A percentile compares a stretch with the other conserved stretches of the same genome.
Evolutionary conservation across 2,888 invertebrate genomes (phyloP).

Genomic region (Entomobrya proxima): DNA sequence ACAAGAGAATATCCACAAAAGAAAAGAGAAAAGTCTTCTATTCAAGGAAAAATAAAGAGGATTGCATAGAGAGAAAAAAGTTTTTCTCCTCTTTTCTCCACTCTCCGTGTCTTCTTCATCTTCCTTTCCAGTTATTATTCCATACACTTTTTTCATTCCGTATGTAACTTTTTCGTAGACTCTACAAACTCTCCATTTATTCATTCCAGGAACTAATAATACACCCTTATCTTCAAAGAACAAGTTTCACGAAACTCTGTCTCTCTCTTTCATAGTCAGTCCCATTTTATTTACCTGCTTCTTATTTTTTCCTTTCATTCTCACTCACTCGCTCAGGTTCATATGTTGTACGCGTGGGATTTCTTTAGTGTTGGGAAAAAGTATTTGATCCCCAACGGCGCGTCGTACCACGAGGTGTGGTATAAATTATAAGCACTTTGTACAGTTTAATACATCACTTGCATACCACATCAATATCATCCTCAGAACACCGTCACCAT

Average conservation of each 20-base stretch:
- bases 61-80: slow-evolving; percentile 1
- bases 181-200: not conserved
- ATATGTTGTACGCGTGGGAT: slow-evolving; percentile 23
- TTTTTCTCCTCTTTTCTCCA: not conserved
- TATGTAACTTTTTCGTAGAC: not conserved
- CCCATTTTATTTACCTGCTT: slow-evolving; percentile 27
- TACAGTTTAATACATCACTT: slow-evolving; percentile 15
- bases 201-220: not conserved
- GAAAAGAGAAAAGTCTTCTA: not conserved
- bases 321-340: not conserved
- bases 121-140: not conserved
- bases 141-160: not conserved
- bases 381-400: not conserved
- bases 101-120: not conserved
- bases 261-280: not conserved
- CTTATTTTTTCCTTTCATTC: not conserved
- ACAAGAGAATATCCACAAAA: not conserved
- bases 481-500: slow-evolving; percentile 4
- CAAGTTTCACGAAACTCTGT: not conserved
- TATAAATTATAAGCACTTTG: slow-evolving; percentile 30
- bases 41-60: not conserved
- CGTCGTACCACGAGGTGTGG: not conserved
- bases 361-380: not conserved
- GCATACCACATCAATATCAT: slow-evolving; percentile 12
- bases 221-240: slow-evolving; percentile 14